A percentile compares a stretch with the other conserved stretches of the same genome.
These are phyloP conservation scores for Aurelia sp. DNA, from an alignment of 30 jellyfish, hydroid and myxozoan species.

Conservation along the genomic window DNA sequence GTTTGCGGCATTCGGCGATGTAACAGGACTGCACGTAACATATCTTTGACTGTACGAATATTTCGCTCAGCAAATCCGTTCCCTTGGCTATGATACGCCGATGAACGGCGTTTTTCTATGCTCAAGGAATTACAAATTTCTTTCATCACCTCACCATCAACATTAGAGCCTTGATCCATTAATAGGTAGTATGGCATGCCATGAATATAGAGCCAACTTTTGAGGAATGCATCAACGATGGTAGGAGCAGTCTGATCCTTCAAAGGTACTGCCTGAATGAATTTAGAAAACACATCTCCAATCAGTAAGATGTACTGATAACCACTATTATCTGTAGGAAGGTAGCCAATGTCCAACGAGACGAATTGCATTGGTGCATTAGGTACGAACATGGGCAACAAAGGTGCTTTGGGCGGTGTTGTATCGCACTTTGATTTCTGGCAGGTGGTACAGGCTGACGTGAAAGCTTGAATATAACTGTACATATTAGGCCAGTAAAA, in stretches of 20 bases:
- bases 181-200: conserved; percentile 52
- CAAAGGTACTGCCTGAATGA: conserved; percentile 61
- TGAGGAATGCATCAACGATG: conserved; percentile 38
- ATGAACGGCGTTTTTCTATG: conserved; percentile 38
- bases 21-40: no score
- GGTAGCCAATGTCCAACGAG: conserved; percentile 49
- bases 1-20: no score
- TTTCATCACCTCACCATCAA: conserved; percentile 12
- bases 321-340: conserved; percentile 50
- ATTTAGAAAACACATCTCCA: conserved; percentile 60
- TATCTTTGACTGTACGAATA: conserved; percentile 25
- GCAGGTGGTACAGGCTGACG: conserved; percentile 27
- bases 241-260: conserved; percentile 56
- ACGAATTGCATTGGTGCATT: conserved; percentile 60
- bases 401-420: conserved; percentile 69
- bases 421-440: conserved; percentile 59
- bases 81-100: no score
- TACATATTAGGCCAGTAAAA: conserved; percentile 72
- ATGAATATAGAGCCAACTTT: conserved; percentile 14
- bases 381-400: conserved; percentile 46
- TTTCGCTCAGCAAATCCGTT: conserved; percentile 18
- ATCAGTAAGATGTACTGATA: conserved; percentile 50
- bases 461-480: conserved; percentile 18
- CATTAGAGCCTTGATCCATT: conserved; percentile 54
- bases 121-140: conserved; percentile 9